These are phyloP conservation scores for Sitobion miscanthi DNA, from an alignment of 1,140 invertebrate genomes.

Conservation along the genomic window DNA sequence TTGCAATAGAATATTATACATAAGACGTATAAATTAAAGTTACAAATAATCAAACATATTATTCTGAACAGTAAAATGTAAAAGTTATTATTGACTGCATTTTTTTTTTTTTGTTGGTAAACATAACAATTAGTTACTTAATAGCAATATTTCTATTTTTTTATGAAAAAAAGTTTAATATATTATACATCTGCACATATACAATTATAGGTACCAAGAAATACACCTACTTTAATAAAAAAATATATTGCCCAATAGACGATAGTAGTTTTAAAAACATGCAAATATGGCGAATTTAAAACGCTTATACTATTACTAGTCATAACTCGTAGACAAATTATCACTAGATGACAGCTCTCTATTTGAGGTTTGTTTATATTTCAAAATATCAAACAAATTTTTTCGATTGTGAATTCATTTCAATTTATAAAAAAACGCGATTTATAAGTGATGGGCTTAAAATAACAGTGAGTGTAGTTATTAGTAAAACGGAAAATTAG, in stretches of 20 bases:
- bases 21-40: not conserved
- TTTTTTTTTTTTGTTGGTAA: not conserved
- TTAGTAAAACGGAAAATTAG: not conserved
- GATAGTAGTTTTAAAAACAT: not conserved
- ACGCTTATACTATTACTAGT: not conserved
- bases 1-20: not conserved
- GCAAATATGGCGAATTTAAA: constrained; percentile 15
- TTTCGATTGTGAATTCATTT: not conserved
- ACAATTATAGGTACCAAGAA: not conserved
- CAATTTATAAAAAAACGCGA: not conserved
- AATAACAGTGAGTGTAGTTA: not conserved
- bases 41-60: not conserved
- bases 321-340: not conserved
- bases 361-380: not conserved
- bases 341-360: not conserved
- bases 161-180: not conserved
- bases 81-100: not conserved
- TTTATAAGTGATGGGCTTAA: not conserved
- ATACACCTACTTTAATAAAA: not conserved
- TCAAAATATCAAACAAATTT: not conserved
- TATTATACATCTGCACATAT: not conserved
- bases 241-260: not conserved
- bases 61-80: not conserved
- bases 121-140: not conserved
- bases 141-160: not conserved